These are phyloP conservation scores for Cerastoderma edule DNA, from an alignment of 2,888 invertebrate genomes.

Conservation along the genomic window DNA sequence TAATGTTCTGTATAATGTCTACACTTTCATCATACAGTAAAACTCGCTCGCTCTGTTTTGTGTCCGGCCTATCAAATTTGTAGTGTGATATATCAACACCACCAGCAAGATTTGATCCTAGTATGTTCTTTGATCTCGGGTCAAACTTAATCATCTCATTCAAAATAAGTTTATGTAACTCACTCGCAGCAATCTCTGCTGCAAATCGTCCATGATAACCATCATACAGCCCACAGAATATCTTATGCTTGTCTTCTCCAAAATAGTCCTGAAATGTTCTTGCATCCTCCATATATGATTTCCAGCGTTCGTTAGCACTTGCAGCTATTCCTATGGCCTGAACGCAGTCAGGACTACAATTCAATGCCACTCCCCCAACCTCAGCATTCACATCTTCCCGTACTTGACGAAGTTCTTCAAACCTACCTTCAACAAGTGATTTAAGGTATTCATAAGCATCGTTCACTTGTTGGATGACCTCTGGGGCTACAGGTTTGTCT, in stretches of 20 bases:
- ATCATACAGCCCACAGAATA: conserved; percentile 80
- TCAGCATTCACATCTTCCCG: conserved; percentile 69
- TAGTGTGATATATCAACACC: conserved; percentile 65
- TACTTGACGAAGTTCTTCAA: conserved; percentile 71
- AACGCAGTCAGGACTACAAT: conserved; percentile 73
- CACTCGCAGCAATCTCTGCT: conserved; percentile 78
- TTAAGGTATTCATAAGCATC: conserved; percentile 81
- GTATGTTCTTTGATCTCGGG: conserved; percentile 72
- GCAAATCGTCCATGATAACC: conserved; percentile 81
- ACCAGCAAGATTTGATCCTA: conserved; percentile 70
- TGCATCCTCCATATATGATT: conserved; percentile 81
- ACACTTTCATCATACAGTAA: conserved; percentile 72
- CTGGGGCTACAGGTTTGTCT: conserved; percentile 62
- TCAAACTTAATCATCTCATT: conserved; percentile 81
- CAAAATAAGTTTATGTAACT: conserved; percentile 79
- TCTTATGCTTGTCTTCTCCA: conserved; percentile 79
- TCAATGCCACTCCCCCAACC: conserved; percentile 73
- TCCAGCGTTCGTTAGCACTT: conserved; percentile 78
- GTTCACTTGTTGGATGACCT: conserved; percentile 64
- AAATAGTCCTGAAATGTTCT: conserved; percentile 80
- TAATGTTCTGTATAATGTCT: conserved; percentile 77
- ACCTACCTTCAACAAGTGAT: conserved; percentile 77
- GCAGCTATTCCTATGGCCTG: conserved; percentile 76
- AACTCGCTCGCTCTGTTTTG: conserved; percentile 68
- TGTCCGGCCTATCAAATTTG: conserved; percentile 68